phyloP scores from a whole-genome alignment of 2,113 vertebrate genomes.

The Entosphenus tridentatus region DNA sequence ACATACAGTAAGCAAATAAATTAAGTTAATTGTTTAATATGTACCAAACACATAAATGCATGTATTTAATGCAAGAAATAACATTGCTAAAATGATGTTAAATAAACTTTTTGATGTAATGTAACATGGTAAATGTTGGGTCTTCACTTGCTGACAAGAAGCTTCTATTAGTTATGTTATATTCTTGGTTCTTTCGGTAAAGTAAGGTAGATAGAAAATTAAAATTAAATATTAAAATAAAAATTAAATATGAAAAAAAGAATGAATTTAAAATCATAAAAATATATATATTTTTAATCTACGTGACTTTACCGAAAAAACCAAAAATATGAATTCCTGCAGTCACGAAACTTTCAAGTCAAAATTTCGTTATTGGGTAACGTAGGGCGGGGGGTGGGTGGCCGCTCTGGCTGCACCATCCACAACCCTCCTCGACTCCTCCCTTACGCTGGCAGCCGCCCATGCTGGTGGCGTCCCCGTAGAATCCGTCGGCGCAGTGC shows the following conservation, averaged over 20 bases:
- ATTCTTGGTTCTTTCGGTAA: neutral
- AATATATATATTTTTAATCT: neutral
- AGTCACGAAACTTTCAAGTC: neutral
- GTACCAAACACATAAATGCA: no score
- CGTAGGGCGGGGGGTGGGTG: neutral
- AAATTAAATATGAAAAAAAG: neutral
- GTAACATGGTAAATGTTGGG: no score
- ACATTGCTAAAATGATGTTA: no score
- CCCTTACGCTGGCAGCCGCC: slow-evolving; percentile 49
- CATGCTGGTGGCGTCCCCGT: slow-evolving; percentile 39
- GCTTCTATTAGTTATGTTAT: no score
- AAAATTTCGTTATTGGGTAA: no score
- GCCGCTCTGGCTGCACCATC: neutral
- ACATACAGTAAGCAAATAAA: no score
- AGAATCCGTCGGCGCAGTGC: slow-evolving; percentile 41
- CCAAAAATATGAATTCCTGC: slow-evolving; percentile 1
- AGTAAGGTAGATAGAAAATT: neutral
- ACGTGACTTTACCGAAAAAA: neutral
- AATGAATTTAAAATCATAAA: neutral
- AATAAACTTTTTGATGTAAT: no score
- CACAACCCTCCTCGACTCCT: neutral
- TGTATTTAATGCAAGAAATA: no score
- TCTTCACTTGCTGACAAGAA: no score
- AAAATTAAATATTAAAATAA: slow-evolving; percentile 9
- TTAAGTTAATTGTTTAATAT: no score